Conservation (phyloP, 1,140 invertebrate species). For the Subanguina moxae region DNA sequence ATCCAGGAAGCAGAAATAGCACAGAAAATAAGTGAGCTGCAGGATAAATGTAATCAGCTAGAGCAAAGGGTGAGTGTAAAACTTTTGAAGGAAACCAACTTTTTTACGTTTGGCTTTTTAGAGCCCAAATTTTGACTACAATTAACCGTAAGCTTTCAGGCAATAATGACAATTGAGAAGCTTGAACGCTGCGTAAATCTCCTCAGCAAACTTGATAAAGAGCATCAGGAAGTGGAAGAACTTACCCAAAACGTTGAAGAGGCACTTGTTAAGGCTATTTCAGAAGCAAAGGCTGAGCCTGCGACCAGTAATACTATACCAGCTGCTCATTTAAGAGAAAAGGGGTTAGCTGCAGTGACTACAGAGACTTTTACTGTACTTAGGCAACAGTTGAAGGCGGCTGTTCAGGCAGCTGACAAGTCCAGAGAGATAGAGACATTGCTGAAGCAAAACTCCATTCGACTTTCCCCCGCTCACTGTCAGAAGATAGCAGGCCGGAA, state of each 20-base stretch:
- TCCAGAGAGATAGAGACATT: constrained; percentile 37
- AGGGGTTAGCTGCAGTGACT: constrained; percentile 5
- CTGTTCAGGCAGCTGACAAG: constrained; percentile 28
- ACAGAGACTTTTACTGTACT: constrained; percentile 19
- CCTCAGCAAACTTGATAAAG: constrained; percentile 37
- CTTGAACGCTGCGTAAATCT: constrained; percentile 38
- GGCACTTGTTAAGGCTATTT: neutral
- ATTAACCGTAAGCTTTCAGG: constrained; percentile 28
- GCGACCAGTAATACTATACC: neutral
- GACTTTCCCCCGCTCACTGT: constrained; percentile 26
- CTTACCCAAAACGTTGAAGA: constrained; percentile 28
- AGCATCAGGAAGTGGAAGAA: constrained; percentile 32
- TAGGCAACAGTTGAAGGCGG: constrained; percentile 23
- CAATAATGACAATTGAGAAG: constrained; percentile 19
- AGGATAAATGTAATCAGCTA: constrained; percentile 26
- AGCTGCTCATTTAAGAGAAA: neutral
- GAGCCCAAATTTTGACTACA: constrained; percentile 18
- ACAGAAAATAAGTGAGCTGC: constrained; percentile 18
- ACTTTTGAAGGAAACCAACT: no score
- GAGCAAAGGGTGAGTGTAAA: constrained; percentile 25
- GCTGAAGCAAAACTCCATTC: constrained; percentile 39
- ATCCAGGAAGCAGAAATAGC: constrained; percentile 32
- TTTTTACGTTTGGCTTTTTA: neutral
- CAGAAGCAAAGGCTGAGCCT: neutral
- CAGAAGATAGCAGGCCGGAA: constrained; percentile 18